Percentiles rank a stretch among this genome's conserved stretches.
These are phyloP conservation scores for Saccostrea glomerata DNA, from an alignment of 1,140 invertebrate genomes.

Conservation along the genomic window DNA sequence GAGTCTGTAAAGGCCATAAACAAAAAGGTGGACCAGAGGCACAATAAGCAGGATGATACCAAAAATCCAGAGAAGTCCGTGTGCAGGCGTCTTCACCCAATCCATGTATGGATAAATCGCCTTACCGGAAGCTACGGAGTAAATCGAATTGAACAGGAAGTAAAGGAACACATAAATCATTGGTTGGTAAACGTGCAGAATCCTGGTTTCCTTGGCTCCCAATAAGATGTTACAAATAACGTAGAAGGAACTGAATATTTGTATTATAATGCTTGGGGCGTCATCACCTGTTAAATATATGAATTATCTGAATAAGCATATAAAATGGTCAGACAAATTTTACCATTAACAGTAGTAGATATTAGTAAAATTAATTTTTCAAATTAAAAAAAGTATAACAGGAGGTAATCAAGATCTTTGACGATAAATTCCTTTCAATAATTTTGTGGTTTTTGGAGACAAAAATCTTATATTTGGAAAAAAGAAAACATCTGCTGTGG, in stretches of 20 bases:
- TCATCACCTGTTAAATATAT: background rate
- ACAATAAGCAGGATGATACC: background rate
- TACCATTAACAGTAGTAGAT: too few species aligned
- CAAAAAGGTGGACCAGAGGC: background rate
- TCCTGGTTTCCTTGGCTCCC: slow-evolving; percentile 31
- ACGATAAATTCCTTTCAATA: too few species aligned
- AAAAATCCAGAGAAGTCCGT: background rate
- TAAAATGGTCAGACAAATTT: too few species aligned
- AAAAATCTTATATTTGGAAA: too few species aligned
- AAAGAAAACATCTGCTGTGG: too few species aligned
- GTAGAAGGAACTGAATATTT: slow-evolving; percentile 21
- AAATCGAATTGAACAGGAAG: slow-evolving; percentile 41
- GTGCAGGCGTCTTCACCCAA: slow-evolving; percentile 16
- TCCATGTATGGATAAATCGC: slow-evolving; percentile 43
- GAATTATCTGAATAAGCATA: too few species aligned
- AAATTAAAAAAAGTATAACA: too few species aligned
- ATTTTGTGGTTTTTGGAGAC: too few species aligned
- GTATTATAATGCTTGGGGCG: background rate
- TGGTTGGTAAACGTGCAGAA: slow-evolving; percentile 46
- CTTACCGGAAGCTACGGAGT: background rate
- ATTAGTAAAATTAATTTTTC: too few species aligned
- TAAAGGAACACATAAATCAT: slow-evolving; percentile 20
- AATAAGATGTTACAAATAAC: slow-evolving; percentile 35
- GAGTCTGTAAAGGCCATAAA: background rate
- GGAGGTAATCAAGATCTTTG: too few species aligned